phyloP scores from a whole-genome alignment of 2,888 invertebrate species.

The Dioctria linearis region DNA sequence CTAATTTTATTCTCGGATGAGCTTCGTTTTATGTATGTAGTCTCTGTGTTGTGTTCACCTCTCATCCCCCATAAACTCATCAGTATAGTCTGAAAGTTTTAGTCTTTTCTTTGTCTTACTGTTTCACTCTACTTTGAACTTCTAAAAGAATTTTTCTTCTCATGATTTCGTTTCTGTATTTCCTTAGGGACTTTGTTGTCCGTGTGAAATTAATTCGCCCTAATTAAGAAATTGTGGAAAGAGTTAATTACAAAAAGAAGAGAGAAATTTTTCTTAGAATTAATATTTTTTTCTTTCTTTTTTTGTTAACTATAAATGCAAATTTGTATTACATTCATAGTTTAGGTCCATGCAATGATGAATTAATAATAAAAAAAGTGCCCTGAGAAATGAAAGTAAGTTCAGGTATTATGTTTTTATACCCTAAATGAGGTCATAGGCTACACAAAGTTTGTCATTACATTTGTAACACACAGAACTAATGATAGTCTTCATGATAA shows the following conservation, averaged over 20 bases:
- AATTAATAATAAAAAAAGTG: too few species aligned
- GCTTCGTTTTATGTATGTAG: constrained; percentile 18
- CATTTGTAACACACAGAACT: too few species aligned
- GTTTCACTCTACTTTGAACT: constrained; percentile 17
- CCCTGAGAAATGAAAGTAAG: too few species aligned
- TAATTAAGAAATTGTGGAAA: constrained; percentile 49
- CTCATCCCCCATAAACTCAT: background rate
- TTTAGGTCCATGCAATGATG: too few species aligned
- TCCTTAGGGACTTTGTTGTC: constrained; percentile 43
- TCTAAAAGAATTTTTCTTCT: constrained; percentile 32
- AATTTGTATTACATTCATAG: too few species aligned
- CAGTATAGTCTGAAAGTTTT: constrained; percentile 32
- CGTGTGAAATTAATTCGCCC: constrained; percentile 50
- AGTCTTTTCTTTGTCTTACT: constrained; percentile 32
- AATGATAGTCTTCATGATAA: too few species aligned
- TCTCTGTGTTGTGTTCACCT: constrained; percentile 28
- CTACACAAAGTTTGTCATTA: too few species aligned
- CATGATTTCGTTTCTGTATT: constrained; percentile 38
- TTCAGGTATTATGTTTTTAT: too few species aligned
- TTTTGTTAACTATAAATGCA: too few species aligned
- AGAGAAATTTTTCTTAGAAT: background rate
- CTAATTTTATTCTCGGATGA: constrained; percentile 50
- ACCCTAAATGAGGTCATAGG: too few species aligned
- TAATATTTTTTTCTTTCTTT: background rate
- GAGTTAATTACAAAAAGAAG: constrained; percentile 39